Evolutionary conservation across 1,140 invertebrate species (phyloP).

Genomic region (Lepeophtheirus salmonis): DNA sequence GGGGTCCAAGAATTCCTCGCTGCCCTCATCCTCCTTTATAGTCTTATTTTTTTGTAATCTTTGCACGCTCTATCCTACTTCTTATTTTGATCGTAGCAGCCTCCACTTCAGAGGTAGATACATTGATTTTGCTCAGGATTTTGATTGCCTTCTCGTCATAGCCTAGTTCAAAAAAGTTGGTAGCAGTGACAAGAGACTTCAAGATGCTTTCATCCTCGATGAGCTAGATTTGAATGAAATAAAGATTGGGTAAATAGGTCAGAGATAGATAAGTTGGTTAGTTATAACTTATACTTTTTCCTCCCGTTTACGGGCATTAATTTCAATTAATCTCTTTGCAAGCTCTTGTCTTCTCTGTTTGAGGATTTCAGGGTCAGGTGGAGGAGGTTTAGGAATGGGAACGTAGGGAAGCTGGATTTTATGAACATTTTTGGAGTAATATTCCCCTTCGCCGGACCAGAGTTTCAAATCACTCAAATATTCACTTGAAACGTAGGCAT

Average conservation of each 20-base stretch:
- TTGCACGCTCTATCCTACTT: too few species aligned
- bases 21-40: too few species aligned
- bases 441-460: constrained; percentile 58
- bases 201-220: too few species aligned
- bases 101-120: too few species aligned
- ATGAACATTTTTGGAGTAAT: constrained; percentile 34
- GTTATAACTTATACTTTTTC: too few species aligned
- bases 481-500: constrained; percentile 52
- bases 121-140: neutral
- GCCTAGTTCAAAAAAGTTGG: neutral
- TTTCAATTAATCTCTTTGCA: constrained; percentile 36
- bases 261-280: too few species aligned
- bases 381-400: neutral
- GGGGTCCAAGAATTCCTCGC: too few species aligned
- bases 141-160: neutral
- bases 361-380: constrained; percentile 20
- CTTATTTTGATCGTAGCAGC: too few species aligned
- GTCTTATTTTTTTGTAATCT: too few species aligned
- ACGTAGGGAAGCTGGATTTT: constrained; percentile 22
- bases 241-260: too few species aligned
- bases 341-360: constrained; percentile 20
- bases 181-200: neutral
- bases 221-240: too few species aligned
- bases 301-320: constrained; percentile 62
- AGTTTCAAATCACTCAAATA: constrained; percentile 55